phyloP scores from a whole-genome alignment of 2,797 vertebrate species.

The Sebastes vulpes region DNA sequence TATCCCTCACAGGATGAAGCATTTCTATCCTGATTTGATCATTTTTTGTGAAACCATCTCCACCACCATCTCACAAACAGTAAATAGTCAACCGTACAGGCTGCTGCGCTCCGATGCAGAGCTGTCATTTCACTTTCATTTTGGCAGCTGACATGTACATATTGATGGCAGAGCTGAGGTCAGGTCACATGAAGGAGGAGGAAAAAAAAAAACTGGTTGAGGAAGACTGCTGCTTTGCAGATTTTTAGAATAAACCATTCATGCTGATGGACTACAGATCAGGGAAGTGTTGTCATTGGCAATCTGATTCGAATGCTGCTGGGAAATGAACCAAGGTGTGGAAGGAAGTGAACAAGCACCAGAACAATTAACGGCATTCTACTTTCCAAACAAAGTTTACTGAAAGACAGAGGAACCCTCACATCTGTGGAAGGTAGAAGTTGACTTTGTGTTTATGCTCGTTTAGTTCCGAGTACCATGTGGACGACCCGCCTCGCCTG shows the following conservation, averaged over 20 bases:
- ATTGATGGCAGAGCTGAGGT: constrained; percentile 56
- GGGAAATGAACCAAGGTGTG: constrained; percentile 79
- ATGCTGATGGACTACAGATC: constrained; percentile 75
- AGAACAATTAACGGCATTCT: constrained; percentile 70
- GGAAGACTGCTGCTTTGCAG: constrained; percentile 59
- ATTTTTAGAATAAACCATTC: constrained; percentile 61
- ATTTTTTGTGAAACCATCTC: neutral
- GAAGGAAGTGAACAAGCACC: constrained; percentile 76
- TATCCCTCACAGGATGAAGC: neutral
- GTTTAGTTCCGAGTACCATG: constrained; percentile 93
- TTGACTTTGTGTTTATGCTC: constrained; percentile 65
- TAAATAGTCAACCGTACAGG: neutral
- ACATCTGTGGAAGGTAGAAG: constrained; percentile 58
- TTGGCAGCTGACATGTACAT: constrained; percentile 37
- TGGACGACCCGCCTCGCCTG: constrained; percentile 91
- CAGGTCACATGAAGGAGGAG: constrained; percentile 23
- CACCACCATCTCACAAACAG: neutral
- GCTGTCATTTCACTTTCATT: constrained; percentile 36
- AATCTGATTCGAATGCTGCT: constrained; percentile 71
- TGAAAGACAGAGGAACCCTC: constrained; percentile 46
- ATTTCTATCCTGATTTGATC: neutral
- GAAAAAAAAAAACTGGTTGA: neutral
- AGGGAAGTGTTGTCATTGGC: constrained; percentile 76
- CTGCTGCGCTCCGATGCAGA: neutral
- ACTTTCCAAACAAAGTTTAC: constrained; percentile 58